Conservation (phyloP, 2,888 invertebrate genomes). For the Ichneumoninae sp. region DNA sequence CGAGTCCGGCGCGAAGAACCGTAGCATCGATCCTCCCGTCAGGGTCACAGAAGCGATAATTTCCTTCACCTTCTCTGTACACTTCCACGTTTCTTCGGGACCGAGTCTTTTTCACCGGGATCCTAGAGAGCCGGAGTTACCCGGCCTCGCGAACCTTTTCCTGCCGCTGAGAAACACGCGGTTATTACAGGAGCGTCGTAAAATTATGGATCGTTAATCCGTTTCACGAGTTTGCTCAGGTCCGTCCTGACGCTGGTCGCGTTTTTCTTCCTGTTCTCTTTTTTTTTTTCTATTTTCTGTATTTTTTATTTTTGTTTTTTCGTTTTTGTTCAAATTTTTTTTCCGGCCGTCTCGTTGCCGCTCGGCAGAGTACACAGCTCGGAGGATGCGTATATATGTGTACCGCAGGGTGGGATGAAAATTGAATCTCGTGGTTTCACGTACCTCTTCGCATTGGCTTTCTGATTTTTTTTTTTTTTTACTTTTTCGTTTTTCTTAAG, state of each 20-base stretch:
- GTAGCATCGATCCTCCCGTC: slow-evolving; percentile 32
- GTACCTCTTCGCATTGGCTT: background rate
- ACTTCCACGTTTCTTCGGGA: slow-evolving; percentile 49
- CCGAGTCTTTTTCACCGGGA: slow-evolving; percentile 31
- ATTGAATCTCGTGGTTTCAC: slow-evolving; percentile 65
- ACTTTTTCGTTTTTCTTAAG: background rate
- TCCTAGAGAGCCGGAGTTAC: slow-evolving; percentile 29
- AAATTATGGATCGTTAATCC: slow-evolving; percentile 83
- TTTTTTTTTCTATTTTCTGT: background rate
- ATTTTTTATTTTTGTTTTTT: background rate
- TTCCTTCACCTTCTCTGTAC: slow-evolving; percentile 14
- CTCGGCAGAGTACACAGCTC: slow-evolving; percentile 1
- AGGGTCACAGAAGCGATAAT: slow-evolving; percentile 43
- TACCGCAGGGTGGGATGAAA: slow-evolving; percentile 54
- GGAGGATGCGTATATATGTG: background rate
- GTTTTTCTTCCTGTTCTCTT: slow-evolving; percentile 55
- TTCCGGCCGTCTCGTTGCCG: background rate
- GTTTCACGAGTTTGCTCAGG: slow-evolving; percentile 82
- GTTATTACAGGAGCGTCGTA: slow-evolving; percentile 81
- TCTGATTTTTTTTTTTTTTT: slow-evolving; percentile 29
- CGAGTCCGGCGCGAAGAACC: slow-evolving; percentile 54
- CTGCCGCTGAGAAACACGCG: slow-evolving; percentile 68
- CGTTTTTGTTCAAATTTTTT: background rate
- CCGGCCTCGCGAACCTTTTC: slow-evolving; percentile 38
- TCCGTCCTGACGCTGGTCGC: slow-evolving; percentile 69